phyloP scores from a whole-genome alignment of 2,797 vertebrate genomes.

The Fratercula arctica region DNA sequence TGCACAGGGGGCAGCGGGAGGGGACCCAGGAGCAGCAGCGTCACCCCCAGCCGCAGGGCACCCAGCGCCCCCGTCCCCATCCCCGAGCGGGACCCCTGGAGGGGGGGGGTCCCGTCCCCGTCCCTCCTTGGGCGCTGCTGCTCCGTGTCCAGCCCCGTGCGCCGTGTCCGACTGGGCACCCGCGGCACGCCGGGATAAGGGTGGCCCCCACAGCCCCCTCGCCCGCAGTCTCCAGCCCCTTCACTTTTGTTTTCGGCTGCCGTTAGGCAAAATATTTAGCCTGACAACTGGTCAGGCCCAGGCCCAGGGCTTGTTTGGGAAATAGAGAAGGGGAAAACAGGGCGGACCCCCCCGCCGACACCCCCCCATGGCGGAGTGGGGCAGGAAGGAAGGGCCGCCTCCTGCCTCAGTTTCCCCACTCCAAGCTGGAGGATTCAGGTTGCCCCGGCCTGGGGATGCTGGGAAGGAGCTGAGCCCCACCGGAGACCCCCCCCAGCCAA shows the following conservation, averaged over 20 bases:
- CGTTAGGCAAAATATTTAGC: constrained; percentile 77
- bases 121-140: background rate
- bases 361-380: background rate
- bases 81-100: background rate
- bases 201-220: background rate
- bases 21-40: constrained; percentile 28
- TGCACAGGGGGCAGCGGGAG: constrained; percentile 34
- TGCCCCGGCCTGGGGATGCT: too few species aligned
- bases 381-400: background rate
- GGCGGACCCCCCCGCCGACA: too few species aligned
- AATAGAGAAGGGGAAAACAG: constrained; percentile 59
- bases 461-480: too few species aligned
- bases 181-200: background rate
- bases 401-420: too few species aligned
- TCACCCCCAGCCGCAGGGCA: background rate
- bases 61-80: background rate
- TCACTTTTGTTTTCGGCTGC: constrained; percentile 33
- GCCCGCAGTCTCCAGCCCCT: background rate
- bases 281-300: constrained; percentile 69
- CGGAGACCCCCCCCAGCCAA: too few species aligned
- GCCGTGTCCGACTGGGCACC: background rate
- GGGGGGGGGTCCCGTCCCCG: background rate
- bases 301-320: constrained; percentile 69
- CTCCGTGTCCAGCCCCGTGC: background rate
- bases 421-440: too few species aligned